These are phyloP conservation scores for Drosophila pallidifrons DNA, from an alignment of 1,140 invertebrate species.

Conservation along the genomic window DNA sequence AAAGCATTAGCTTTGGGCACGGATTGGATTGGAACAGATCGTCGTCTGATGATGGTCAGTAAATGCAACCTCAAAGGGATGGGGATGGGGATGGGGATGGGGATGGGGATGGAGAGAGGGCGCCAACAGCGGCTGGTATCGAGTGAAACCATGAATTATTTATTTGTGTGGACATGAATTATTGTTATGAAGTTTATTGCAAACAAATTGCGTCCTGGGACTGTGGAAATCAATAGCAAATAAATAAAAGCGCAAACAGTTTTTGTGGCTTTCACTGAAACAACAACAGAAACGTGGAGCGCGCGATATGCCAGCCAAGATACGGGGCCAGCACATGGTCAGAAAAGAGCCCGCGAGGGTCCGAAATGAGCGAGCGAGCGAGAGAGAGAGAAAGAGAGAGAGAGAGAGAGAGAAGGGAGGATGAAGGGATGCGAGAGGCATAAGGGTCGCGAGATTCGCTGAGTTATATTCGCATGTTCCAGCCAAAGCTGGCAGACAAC, in stretches of 20 bases:
- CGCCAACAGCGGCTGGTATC: constrained; percentile 29
- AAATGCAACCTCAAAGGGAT: constrained; percentile 14
- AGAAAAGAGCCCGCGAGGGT: background rate
- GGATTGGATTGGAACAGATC: constrained; percentile 10
- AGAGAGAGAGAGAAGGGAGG: background rate
- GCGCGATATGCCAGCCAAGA: constrained; percentile 43
- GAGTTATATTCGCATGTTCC: constrained; percentile 46
- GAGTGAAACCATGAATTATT: constrained; percentile 76
- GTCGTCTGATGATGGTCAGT: constrained; percentile 21
- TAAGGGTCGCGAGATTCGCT: constrained; percentile 33
- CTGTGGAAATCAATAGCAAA: constrained; percentile 84
- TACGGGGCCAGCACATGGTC: constrained; percentile 36
- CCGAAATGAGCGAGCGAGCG: background rate
- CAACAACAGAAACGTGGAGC: constrained; percentile 61
- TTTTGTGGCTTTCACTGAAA: constrained; percentile 78
- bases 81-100: background rate
- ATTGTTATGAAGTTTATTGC: constrained; percentile 84
- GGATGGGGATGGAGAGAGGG: background rate
- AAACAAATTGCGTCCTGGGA: constrained; percentile 84
- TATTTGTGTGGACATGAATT: constrained; percentile 84
- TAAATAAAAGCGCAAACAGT: constrained; percentile 83
- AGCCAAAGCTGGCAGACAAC: constrained; percentile 39
- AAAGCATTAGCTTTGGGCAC: constrained; percentile 37
- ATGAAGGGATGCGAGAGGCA: background rate
- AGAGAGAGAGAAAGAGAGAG: too few relatives aligned